These are phyloP conservation scores for Bubo blakistoni DNA, from an alignment of 2,113 vertebrate genomes.

Conservation along the genomic window DNA sequence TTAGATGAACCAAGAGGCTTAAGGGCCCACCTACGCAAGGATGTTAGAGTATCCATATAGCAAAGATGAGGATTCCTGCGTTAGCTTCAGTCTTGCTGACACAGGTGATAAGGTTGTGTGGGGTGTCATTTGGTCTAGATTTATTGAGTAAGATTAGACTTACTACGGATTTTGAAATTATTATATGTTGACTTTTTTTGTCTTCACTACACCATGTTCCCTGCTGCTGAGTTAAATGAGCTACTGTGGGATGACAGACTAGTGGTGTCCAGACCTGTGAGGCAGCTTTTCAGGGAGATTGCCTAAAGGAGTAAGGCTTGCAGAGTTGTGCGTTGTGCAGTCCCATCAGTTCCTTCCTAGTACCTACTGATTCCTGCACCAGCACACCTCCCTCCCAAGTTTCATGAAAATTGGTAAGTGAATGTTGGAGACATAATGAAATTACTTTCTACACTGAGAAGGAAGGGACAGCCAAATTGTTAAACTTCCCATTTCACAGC, in stretches of 20 bases:
- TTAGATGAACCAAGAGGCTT: neutral
- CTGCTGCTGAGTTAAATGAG: neutral
- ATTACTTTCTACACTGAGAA: neutral
- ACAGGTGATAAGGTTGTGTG: neutral
- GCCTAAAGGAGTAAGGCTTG: neutral
- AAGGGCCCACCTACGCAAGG: neutral
- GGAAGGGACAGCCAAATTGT: neutral
- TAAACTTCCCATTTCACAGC: neutral
- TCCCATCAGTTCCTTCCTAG: too few relatives aligned
- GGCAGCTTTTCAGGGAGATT: neutral
- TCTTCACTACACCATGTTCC: neutral
- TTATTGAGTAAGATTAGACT: neutral
- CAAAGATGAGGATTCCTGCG: neutral
- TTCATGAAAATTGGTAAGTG: neutral
- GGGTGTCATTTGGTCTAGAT: neutral
- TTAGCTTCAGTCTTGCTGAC: neutral
- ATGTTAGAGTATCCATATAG: neutral
- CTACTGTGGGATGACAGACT: neutral
- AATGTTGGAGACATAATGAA: neutral
- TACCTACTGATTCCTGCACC: neutral
- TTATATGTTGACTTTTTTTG: neutral
- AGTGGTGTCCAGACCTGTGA: neutral
- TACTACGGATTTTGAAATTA: neutral
- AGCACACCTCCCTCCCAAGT: too few relatives aligned
- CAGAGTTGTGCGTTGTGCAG: neutral